phyloP scores from a whole-genome alignment of 2,113 vertebrate genomes.

The Pluvianellus socialis region DNA sequence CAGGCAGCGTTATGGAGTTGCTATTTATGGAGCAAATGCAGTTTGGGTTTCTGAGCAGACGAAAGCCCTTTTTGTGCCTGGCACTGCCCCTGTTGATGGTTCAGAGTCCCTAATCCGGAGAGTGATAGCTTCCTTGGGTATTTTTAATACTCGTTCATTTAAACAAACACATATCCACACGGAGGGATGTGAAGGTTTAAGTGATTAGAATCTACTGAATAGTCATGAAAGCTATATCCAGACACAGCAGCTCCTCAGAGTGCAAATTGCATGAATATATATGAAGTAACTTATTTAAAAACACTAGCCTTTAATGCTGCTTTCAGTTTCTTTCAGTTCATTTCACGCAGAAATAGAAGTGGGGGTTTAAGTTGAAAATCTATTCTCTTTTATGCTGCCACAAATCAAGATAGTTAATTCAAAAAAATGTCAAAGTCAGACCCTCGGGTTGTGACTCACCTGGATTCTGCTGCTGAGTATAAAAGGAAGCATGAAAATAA shows the following conservation, averaged over 20 bases:
- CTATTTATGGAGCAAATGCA: background rate
- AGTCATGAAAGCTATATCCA: slow-evolving; percentile 46
- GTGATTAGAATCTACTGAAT: slow-evolving; percentile 45
- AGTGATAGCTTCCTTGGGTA: background rate
- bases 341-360: background rate
- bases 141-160: background rate
- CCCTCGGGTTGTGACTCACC: background rate
- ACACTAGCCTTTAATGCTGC: background rate
- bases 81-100: background rate
- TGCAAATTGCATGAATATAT: slow-evolving; percentile 40
- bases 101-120: background rate
- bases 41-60: background rate
- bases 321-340: background rate
- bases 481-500: background rate
- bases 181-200: background rate
- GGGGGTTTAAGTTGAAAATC: background rate
- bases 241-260: slow-evolving; percentile 11
- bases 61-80: background rate
- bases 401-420: background rate
- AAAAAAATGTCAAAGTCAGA: background rate
- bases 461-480: background rate
- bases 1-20: background rate
- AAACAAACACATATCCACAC: background rate
- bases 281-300: slow-evolving; percentile 20
- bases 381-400: background rate